A percentile compares a stretch with the other conserved stretches of the same genome.
Evolutionary conservation across 2,113 vertebrate genomes (phyloP).

Genomic region (Bostrychus sinensis): DNA sequence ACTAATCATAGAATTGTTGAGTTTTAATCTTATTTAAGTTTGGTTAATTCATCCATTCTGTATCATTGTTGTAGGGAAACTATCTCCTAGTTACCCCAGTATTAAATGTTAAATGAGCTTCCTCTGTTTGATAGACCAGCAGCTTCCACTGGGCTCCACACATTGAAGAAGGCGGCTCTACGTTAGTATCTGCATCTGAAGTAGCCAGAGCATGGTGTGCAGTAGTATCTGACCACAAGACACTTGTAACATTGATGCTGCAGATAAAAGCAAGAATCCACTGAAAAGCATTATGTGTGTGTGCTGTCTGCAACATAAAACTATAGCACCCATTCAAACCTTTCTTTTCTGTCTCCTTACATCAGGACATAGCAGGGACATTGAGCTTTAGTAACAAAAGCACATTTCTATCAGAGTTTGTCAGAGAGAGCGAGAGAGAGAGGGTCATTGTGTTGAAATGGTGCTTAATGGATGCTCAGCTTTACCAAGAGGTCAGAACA

Average conservation of each 20-base stretch:
- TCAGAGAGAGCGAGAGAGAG: constrained; percentile 41
- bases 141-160: constrained; percentile 22
- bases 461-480: constrained; percentile 71
- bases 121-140: too few relatives aligned
- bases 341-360: constrained; percentile 57
- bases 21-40: too few relatives aligned
- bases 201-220: constrained; percentile 62
- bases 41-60: too few relatives aligned
- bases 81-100: too few relatives aligned
- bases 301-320: constrained; percentile 59
- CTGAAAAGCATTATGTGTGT: too few relatives aligned
- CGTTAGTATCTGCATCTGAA: constrained; percentile 53
- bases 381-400: constrained; percentile 72
- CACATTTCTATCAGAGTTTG: constrained; percentile 73
- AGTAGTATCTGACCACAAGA: constrained; percentile 73
- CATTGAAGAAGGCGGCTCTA: constrained; percentile 51
- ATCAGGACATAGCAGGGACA: constrained; percentile 72
- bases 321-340: constrained; percentile 66
- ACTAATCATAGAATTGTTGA: too few relatives aligned
- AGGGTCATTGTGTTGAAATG: constrained; percentile 64
- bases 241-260: too few relatives aligned
- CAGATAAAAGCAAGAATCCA: too few relatives aligned
- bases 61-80: too few relatives aligned
- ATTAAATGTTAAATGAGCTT: too few relatives aligned
- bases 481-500: constrained; percentile 49